Evolutionary conservation across 2,797 vertebrate species (phyloP).

Genomic region (Coregonus sp.): DNA sequence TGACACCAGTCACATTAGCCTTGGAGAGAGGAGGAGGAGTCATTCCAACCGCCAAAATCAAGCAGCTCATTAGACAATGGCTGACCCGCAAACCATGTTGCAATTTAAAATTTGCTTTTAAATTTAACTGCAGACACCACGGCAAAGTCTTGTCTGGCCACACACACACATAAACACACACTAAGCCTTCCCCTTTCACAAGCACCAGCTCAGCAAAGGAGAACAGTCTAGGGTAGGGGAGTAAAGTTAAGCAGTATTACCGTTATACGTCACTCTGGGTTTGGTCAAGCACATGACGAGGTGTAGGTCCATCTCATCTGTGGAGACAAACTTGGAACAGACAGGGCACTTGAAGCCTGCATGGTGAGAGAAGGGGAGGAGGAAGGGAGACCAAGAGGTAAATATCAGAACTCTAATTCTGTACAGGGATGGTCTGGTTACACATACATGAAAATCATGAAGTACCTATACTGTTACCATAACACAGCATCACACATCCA

Average conservation of each 20-base stretch:
- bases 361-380: slow-evolving; percentile 29
- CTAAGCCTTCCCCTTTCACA: neutral
- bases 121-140: neutral
- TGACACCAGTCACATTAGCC: neutral
- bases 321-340: slow-evolving; percentile 94
- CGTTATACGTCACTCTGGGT: slow-evolving; percentile 95
- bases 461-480: too few relatives aligned
- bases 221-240: neutral
- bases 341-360: slow-evolving; percentile 96
- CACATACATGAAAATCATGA: too few relatives aligned
- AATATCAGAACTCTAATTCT: neutral
- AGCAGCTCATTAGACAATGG: neutral
- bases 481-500: too few relatives aligned
- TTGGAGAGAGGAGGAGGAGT: too few relatives aligned
- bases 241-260: slow-evolving; percentile 69
- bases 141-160: neutral
- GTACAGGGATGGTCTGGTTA: neutral
- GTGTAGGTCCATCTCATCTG: slow-evolving; percentile 97
- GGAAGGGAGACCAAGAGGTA: too few relatives aligned
- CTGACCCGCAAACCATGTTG: neutral
- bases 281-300: slow-evolving; percentile 96
- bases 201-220: neutral
- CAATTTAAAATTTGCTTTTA: neutral
- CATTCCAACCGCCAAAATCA: too few relatives aligned
- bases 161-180: neutral